Conservation (phyloP, 2,113 vertebrate species). For the Pholis gunnellus region DNA sequence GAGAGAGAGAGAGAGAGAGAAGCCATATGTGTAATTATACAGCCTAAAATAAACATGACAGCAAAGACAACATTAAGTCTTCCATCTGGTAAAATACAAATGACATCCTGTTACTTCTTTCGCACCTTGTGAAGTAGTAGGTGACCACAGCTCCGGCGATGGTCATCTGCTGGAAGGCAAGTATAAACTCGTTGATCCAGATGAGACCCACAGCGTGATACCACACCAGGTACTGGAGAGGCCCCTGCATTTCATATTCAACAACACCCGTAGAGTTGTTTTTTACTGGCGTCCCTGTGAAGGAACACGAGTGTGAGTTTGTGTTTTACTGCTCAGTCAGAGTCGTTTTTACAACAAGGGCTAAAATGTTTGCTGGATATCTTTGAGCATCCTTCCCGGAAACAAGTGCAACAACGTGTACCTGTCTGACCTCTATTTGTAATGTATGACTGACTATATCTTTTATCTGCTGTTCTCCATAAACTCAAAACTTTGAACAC, state of each 20-base stretch:
- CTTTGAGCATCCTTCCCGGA: neutral
- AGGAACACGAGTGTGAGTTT: neutral
- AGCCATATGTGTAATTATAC: neutral
- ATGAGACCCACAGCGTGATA: conserved; percentile 96
- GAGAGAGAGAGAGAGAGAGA: neutral
- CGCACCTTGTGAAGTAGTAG: conserved; percentile 97
- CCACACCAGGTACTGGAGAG: conserved; percentile 95
- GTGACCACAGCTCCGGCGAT: conserved; percentile 97
- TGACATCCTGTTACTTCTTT: neutral
- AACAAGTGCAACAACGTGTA: neutral
- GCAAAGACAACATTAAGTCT: neutral
- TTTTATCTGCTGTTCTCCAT: neutral
- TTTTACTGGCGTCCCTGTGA: conserved; percentile 87
- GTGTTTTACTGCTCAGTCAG: neutral
- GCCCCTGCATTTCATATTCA: conserved; percentile 89
- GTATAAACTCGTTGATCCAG: conserved; percentile 98
- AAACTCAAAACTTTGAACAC: neutral
- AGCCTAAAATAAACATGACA: neutral
- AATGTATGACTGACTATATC: neutral
- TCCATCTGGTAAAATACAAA: neutral
- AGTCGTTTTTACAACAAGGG: neutral
- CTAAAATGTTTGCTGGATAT: neutral
- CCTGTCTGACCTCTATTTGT: neutral
- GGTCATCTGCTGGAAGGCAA: conserved; percentile 99
- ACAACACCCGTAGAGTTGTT: conserved; percentile 88